Conservation (phyloP, 2,888 invertebrate species). For the Athripsodes cinereus region DNA sequence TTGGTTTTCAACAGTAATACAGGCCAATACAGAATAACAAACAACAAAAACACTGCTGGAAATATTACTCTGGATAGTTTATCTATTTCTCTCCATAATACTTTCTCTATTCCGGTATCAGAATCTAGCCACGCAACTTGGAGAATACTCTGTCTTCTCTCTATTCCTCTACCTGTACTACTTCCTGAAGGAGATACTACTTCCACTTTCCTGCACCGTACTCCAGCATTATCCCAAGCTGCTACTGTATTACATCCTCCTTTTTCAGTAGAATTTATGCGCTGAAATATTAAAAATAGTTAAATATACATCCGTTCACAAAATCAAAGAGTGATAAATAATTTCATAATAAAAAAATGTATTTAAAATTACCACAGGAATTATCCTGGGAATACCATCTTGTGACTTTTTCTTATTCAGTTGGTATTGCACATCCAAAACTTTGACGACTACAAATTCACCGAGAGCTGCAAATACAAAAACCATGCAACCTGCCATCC, state of each 20-base stretch:
- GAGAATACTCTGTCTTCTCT: slow-evolving; percentile 46
- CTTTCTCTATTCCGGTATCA: slow-evolving; percentile 63
- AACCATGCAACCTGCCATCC: slow-evolving; percentile 88
- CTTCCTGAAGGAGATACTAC: slow-evolving; percentile 38
- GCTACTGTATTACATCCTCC: slow-evolving; percentile 61
- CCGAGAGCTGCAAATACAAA: slow-evolving; percentile 78
- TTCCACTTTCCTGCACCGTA: slow-evolving; percentile 55
- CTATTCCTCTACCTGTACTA: slow-evolving; percentile 34
- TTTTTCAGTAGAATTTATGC: slow-evolving; percentile 59
- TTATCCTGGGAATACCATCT: slow-evolving; percentile 48
- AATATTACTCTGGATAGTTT: slow-evolving; percentile 69
- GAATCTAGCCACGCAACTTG: slow-evolving; percentile 61
- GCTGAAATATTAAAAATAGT: too few species aligned
- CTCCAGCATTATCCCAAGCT: slow-evolving; percentile 56
- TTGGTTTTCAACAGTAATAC: slow-evolving; percentile 63
- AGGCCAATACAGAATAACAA: slow-evolving; percentile 74
- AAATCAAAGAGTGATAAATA: too few species aligned
- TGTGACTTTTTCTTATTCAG: slow-evolving; percentile 51
- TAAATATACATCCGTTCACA: too few species aligned
- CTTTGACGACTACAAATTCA: slow-evolving; percentile 80
- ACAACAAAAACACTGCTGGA: slow-evolving; percentile 71
- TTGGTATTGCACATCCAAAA: slow-evolving; percentile 70
- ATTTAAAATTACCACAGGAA: slow-evolving; percentile 42
- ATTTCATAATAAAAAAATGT: background rate
- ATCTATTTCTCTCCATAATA: slow-evolving; percentile 76